Evolutionary conservation across 2,113 vertebrate species (phyloP).

Genomic region (Tor tambroides): DNA sequence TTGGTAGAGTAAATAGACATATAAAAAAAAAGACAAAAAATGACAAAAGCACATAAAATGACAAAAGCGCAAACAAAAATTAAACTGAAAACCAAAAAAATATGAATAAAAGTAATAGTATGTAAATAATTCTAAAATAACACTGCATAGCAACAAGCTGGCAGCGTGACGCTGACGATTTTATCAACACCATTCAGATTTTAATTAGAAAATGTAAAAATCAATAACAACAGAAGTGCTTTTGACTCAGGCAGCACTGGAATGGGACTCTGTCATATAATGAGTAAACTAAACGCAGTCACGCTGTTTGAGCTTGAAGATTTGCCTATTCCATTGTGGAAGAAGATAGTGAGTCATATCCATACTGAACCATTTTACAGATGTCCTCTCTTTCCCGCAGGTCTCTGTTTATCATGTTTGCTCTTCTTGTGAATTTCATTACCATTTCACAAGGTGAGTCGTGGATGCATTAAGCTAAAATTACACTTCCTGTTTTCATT

Average conservation of each 20-base stretch:
- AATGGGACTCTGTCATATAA: neutral
- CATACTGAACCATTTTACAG: conserved; percentile 17
- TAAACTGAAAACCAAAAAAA: neutral
- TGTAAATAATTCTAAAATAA: neutral
- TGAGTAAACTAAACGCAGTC: neutral
- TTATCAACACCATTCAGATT: neutral
- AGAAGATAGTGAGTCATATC: conserved; percentile 9
- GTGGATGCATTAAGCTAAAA: neutral
- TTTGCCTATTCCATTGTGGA: neutral
- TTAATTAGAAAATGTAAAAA: neutral
- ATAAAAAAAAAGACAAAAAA: neutral
- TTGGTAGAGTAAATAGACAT: neutral
- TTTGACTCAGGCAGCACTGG: neutral
- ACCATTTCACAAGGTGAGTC: conserved; percentile 69
- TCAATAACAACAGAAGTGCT: too few relatives aligned
- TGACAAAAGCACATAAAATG: too few relatives aligned
- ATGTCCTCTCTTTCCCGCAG: conserved; percentile 30
- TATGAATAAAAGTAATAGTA: neutral
- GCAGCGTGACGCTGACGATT: neutral
- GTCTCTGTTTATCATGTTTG: conserved; percentile 51
- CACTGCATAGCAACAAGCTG: neutral
- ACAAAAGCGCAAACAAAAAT: neutral
- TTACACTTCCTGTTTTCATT: conserved; percentile 5
- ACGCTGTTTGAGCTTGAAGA: neutral
- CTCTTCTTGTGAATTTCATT: conserved; percentile 60